Conservation (phyloP, 1,140 invertebrate genomes). For the Bilobella aurantiaca region DNA sequence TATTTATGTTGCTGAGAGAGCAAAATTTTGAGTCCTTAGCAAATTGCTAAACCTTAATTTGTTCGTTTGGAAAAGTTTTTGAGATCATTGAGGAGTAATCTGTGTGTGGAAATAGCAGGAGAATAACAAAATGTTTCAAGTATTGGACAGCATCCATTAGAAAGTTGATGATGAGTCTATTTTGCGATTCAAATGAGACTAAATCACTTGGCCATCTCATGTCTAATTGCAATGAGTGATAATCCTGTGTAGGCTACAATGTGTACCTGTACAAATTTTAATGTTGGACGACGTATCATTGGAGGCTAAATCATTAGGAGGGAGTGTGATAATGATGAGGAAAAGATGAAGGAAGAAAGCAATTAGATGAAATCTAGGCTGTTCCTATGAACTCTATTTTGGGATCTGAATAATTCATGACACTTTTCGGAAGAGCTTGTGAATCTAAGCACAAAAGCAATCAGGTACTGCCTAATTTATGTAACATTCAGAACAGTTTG, state of each 20-base stretch:
- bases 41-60: no score
- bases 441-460: not conserved
- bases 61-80: no score
- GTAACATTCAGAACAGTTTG: not conserved
- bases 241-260: not conserved
- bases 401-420: not conserved
- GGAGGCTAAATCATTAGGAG: not conserved
- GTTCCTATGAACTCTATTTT: not conserved
- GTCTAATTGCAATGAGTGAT: not conserved
- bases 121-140: not conserved
- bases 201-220: no score
- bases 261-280: not conserved
- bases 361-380: not conserved
- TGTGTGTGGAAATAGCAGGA: no score
- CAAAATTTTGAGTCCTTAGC: no score
- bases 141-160: not conserved
- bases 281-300: no score
- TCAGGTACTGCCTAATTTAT: not conserved
- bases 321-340: not conserved
- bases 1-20: no score
- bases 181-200: not conserved
- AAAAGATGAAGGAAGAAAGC: not conserved
- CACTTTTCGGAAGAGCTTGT: not conserved
- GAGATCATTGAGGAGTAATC: no score
- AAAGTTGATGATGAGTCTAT: not conserved